Conservation (phyloP, 2,888 invertebrate genomes). For the Caenorhabditis macrosperma region DNA sequence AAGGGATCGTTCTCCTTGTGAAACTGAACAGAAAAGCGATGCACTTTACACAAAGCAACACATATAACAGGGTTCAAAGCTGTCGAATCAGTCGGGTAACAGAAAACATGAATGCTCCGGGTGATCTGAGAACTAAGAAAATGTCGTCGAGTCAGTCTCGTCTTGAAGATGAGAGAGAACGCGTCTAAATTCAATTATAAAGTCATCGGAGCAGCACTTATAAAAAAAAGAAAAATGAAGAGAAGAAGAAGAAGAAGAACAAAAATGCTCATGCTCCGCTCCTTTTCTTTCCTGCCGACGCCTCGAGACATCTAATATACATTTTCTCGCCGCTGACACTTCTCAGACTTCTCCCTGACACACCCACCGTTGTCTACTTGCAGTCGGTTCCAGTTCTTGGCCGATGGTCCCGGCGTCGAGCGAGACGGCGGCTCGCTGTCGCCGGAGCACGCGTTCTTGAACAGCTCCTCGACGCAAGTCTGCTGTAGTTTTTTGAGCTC, state of each 20-base stretch:
- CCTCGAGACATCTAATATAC: slow-evolving; percentile 38
- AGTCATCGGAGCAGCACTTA: slow-evolving; percentile 45
- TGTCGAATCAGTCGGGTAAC: background rate
- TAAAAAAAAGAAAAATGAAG: slow-evolving; percentile 26
- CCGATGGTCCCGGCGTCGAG: slow-evolving; percentile 61
- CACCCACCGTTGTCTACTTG: slow-evolving; percentile 74
- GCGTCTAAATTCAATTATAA: slow-evolving; percentile 47
- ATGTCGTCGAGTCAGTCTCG: slow-evolving; percentile 4
- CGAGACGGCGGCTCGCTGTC: slow-evolving; percentile 67
- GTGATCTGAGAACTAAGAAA: slow-evolving; percentile 9
- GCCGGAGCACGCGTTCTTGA: slow-evolving; percentile 70
- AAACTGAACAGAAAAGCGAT: slow-evolving; percentile 64
- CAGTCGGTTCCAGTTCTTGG: slow-evolving; percentile 68
- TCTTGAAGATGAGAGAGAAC: slow-evolving; percentile 21
- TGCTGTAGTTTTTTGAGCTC: slow-evolving; percentile 83
- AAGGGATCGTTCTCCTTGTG: slow-evolving; percentile 69
- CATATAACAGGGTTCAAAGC: background rate
- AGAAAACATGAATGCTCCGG: slow-evolving; percentile 13
- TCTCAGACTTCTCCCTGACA: slow-evolving; percentile 2
- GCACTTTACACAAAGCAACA: slow-evolving; percentile 29
- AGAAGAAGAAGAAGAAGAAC: slow-evolving; percentile 27
- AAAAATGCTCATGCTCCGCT: slow-evolving; percentile 21
- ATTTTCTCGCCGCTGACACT: slow-evolving; percentile 9
- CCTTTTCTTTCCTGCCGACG: background rate
- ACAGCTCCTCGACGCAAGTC: slow-evolving; percentile 80